phyloP scores from a whole-genome alignment of 2,113 vertebrate species.

The Mus spicilegus region DNA sequence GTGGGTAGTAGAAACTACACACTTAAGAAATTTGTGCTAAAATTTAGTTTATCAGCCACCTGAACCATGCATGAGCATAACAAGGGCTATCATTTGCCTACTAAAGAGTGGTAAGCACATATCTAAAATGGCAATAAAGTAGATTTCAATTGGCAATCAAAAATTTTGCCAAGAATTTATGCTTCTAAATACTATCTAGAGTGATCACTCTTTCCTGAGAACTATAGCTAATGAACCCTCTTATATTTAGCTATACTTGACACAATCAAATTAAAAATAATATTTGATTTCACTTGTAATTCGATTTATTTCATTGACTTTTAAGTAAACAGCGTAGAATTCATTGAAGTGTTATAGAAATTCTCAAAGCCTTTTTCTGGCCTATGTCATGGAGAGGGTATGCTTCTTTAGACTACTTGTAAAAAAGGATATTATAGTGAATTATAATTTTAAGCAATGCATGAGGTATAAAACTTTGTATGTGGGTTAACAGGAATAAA shows the following conservation, averaged over 20 bases:
- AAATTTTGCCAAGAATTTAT: not conserved
- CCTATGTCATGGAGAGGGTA: accelerated
- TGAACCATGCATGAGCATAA: not conserved
- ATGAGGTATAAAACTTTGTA: not conserved
- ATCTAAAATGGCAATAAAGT: not conserved
- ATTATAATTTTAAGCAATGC: not conserved
- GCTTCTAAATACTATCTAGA: conserved; percentile 8
- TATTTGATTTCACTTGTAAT: not conserved
- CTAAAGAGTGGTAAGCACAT: not conserved
- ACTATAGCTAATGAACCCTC: not conserved
- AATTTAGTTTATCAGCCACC: not conserved
- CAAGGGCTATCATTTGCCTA: not conserved
- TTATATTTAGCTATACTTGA: not conserved
- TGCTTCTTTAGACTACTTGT: accelerated
- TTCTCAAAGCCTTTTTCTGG: not conserved
- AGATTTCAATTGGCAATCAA: not conserved
- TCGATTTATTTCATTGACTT: not conserved
- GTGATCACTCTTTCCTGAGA: not conserved
- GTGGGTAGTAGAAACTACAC: too few relatives aligned
- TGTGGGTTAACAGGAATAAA: not conserved
- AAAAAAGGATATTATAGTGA: not conserved
- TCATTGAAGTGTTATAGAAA: not conserved
- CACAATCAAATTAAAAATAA: not conserved
- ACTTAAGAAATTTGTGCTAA: not conserved
- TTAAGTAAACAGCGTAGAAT: not conserved